A percentile compares a stretch with the other conserved stretches of the same genome.
These are phyloP conservation scores for Edolisoma coerulescens DNA, from an alignment of 2,113 vertebrate genomes.

Conservation along the genomic window DNA sequence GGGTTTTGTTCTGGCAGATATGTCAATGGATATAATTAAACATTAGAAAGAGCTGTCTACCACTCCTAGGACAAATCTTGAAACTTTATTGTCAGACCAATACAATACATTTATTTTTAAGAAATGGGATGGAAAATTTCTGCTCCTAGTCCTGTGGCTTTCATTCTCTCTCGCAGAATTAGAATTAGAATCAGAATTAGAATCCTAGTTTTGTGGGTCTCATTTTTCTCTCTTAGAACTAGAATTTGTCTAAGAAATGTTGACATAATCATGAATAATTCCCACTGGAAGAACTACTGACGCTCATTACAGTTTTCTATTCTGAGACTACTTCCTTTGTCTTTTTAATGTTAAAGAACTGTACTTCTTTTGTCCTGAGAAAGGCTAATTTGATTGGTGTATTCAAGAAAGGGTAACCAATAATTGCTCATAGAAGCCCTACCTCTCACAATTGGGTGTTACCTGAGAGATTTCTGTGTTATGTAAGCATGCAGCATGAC, in stretches of 20 bases:
- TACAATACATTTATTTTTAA: not conserved
- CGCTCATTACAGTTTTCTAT: slow-evolving; percentile 19
- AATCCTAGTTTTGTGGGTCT: not conserved
- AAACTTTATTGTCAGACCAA: not conserved
- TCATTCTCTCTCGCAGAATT: not conserved
- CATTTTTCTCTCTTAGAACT: not conserved
- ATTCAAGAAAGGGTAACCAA: not conserved
- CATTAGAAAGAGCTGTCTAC: not conserved
- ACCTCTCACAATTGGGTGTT: not conserved
- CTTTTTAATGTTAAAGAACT: not conserved
- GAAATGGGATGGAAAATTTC: not conserved
- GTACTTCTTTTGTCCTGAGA: not conserved
- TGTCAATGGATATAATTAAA: not conserved
- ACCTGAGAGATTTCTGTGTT: not conserved
- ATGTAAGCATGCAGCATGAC: not conserved
- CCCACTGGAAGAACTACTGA: not conserved
- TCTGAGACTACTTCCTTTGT: not conserved
- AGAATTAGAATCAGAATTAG: not conserved
- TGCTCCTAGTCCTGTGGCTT: not conserved
- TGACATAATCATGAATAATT: slow-evolving; percentile 49
- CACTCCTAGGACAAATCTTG: not conserved
- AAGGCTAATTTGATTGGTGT: slow-evolving; percentile 5
- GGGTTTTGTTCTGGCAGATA: not conserved
- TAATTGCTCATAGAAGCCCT: not conserved
- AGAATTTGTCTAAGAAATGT: slow-evolving; percentile 20